These are phyloP conservation scores for Budorcas taxicolor DNA, from an alignment of 2,113 vertebrate genomes.

Conservation along the genomic window DNA sequence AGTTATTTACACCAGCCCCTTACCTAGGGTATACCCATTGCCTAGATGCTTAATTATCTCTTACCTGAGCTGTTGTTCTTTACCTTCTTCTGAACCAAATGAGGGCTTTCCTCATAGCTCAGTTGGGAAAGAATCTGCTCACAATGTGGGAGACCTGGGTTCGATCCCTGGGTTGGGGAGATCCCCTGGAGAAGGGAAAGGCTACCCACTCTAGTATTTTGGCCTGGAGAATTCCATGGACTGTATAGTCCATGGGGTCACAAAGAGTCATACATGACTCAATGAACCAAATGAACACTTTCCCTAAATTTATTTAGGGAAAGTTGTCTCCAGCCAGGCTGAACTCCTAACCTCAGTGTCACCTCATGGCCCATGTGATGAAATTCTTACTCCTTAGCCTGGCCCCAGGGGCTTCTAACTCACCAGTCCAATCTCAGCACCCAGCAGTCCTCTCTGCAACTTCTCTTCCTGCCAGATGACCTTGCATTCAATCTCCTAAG, in stretches of 20 bases:
- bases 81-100: background rate
- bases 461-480: background rate
- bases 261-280: background rate
- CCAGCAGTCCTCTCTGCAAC: background rate
- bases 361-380: background rate
- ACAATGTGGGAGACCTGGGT: rapidly evolving
- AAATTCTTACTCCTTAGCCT: background rate
- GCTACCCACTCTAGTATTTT: background rate
- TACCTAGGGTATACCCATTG: background rate
- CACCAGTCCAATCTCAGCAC: background rate
- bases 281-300: background rate
- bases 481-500: background rate
- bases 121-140: background rate
- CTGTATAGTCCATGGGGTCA: background rate
- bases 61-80: background rate
- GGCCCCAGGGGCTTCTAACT: background rate
- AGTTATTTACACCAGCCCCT: background rate
- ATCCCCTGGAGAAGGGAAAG: background rate
- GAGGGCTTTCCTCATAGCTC: background rate
- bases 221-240: background rate
- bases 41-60: background rate
- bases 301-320: background rate
- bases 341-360: background rate
- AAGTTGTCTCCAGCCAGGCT: background rate
- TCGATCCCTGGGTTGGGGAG: background rate